Conservation (phyloP, 2,113 vertebrate genomes). For the Salminus brasiliensis region DNA sequence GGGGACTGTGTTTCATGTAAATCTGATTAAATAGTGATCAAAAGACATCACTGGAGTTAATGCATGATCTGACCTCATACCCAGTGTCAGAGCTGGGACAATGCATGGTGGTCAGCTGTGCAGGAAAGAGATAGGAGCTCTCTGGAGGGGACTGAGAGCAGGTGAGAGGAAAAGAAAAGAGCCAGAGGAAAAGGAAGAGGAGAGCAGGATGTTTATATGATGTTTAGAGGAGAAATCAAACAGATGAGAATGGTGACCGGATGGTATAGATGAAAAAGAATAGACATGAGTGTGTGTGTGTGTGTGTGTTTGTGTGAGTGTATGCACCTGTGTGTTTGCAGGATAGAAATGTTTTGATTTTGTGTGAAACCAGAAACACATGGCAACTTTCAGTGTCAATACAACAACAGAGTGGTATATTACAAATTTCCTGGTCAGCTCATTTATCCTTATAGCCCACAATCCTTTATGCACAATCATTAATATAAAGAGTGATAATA, state of each 20-base stretch:
- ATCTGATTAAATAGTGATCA: too few relatives aligned
- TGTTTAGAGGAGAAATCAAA: constrained; percentile 1
- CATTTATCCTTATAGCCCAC: too few relatives aligned
- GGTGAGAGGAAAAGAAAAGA: not conserved
- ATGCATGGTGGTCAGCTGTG: not conserved
- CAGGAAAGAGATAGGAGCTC: constrained; percentile 5
- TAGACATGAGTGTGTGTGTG: not conserved
- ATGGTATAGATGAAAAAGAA: not conserved
- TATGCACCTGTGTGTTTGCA: not conserved
- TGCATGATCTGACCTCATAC: not conserved
- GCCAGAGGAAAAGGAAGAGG: not conserved
- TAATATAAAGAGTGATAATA: too few relatives aligned
- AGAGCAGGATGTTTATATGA: not conserved
- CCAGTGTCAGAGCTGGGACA: not conserved
- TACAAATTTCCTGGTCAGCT: too few relatives aligned
- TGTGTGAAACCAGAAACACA: too few relatives aligned
- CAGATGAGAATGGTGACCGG: not conserved
- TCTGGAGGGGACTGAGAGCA: not conserved
- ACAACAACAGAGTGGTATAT: too few relatives aligned
- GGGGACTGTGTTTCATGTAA: too few relatives aligned
- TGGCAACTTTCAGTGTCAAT: too few relatives aligned
- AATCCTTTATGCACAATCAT: too few relatives aligned
- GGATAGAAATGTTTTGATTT: not conserved
- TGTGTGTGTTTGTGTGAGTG: not conserved
- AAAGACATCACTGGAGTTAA: too few relatives aligned